Percentiles rank a stretch among this genome's conserved stretches.
Evolutionary conservation across 2,797 vertebrate genomes (phyloP).

Genomic region (Lerista edwardsae): DNA sequence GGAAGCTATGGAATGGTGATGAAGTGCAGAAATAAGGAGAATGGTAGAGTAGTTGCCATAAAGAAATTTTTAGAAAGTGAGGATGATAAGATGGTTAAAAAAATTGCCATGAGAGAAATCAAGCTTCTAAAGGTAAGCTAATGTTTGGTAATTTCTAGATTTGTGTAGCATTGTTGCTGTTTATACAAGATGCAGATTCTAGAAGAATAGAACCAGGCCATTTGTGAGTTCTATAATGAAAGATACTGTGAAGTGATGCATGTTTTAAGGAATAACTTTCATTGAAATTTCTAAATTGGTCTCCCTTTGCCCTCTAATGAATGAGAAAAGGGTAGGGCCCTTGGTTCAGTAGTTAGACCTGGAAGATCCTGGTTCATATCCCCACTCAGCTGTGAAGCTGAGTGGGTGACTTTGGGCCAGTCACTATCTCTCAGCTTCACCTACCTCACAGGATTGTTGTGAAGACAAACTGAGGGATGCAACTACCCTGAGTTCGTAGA

Average conservation of each 20-base stretch:
- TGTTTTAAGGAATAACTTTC: no score
- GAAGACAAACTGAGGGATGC: no score
- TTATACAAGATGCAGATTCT: not conserved
- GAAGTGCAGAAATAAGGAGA: conserved; percentile 84
- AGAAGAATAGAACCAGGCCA: not conserved
- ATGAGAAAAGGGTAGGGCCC: no score
- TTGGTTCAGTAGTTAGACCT: no score
- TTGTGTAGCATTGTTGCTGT: not conserved
- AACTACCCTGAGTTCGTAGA: no score
- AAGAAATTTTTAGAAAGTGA: conserved; percentile 88
- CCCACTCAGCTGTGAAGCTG: no score
- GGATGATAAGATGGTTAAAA: conserved; percentile 85
- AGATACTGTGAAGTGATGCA: not conserved
- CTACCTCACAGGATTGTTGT: no score
- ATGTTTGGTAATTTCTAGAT: not conserved
- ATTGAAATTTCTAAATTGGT: no score
- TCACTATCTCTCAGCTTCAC: no score
- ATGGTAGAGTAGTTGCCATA: conserved; percentile 83
- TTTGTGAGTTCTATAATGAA: not conserved
- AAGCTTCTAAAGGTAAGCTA: conserved; percentile 82
- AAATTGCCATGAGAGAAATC: conserved; percentile 86
- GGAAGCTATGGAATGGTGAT: conserved; percentile 86
- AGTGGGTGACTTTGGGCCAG: no score
- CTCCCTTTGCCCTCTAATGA: no score
- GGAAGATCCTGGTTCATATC: no score